These are phyloP conservation scores for Alethe diademata DNA, from an alignment of 2,113 vertebrate species.

Conservation along the genomic window DNA sequence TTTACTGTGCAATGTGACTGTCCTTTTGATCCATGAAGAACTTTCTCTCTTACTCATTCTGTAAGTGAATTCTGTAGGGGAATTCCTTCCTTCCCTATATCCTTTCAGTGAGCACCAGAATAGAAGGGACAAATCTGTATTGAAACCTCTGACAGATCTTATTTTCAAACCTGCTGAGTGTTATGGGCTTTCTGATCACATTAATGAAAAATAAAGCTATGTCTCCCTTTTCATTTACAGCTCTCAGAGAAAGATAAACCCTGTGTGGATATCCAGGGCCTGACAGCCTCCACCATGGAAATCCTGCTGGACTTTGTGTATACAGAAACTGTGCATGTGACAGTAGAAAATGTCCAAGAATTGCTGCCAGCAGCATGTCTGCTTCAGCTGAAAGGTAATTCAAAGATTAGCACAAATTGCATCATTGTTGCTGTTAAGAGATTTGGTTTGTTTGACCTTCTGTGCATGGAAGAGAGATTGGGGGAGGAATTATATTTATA, in stretches of 20 bases:
- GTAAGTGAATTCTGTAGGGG: not conserved
- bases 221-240: constrained; percentile 67
- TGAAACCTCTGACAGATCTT: not conserved
- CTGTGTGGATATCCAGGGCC: constrained; percentile 95
- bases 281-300: constrained; percentile 98
- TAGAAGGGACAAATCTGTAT: not conserved
- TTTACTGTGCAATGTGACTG: not conserved
- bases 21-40: not conserved
- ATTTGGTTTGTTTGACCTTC: not conserved
- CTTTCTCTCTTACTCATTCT: not conserved
- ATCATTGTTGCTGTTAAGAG: not conserved
- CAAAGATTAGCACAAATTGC: not conserved
- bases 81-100: not conserved
- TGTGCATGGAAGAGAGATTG: not conserved
- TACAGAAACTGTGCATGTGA: constrained; percentile 96
- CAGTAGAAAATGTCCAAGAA: constrained; percentile 97
- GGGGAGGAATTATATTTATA: not conserved
- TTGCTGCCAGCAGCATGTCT: constrained; percentile 94
- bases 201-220: not conserved
- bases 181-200: not conserved
- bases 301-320: constrained; percentile 98
- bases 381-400: constrained; percentile 94
- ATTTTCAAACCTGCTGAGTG: not conserved
- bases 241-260: constrained; percentile 97
- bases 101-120: not conserved